Evolutionary conservation across 2,888 invertebrate species (phyloP), one percentile per base, ranked within the genome.

Genomic region (Galerucella nymphaeae): DNA sequence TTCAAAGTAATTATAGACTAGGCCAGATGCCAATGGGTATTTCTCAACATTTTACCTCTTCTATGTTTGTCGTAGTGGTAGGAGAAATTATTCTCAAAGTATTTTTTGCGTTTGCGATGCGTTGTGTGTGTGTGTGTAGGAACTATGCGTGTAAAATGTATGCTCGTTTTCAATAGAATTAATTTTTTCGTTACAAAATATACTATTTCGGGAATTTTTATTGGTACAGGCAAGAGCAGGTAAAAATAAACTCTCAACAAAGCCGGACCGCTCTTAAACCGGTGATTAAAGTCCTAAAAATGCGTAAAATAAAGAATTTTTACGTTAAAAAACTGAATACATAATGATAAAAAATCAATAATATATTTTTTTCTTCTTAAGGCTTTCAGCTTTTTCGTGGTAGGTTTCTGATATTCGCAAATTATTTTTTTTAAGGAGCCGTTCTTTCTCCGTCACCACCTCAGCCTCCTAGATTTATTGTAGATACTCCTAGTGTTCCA

Each of bases 1-100:
- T 70, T 67, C 23, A 42, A 45, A 72, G 64, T 75, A 71, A 74
- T 74, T 75, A 75, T 72, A 70, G 75, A 72, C 75, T 70, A 67
- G 70, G 67, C 61, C 72, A 61, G 61, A 66, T 70, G 72, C 72
- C 67, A 70, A 70, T 75, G 70, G 69, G 45, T 66, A 70, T 75
- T 75, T 72, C 74, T 59, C 72, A 75, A 74, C 68, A 66, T 57
- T 57, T 45, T 63, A 64, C 70, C 67, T 70, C 63, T 55, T 70
- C 64, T 63, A 16, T 67, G 30, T 42, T 64, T 13, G 64, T 50
- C 64, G 23, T 38, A 6, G 14, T 53, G 9, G 16, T 16, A 16
- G 16, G 16, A 30, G 13, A 18, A 38, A 59, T 38, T 59, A 59
- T 59, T 59, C 59, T 38, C n/a, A 38, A 59, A 16, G 53, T 16